Evolutionary conservation across 2,888 invertebrate genomes (phyloP).

Genomic region (Agonopterix arenella): DNA sequence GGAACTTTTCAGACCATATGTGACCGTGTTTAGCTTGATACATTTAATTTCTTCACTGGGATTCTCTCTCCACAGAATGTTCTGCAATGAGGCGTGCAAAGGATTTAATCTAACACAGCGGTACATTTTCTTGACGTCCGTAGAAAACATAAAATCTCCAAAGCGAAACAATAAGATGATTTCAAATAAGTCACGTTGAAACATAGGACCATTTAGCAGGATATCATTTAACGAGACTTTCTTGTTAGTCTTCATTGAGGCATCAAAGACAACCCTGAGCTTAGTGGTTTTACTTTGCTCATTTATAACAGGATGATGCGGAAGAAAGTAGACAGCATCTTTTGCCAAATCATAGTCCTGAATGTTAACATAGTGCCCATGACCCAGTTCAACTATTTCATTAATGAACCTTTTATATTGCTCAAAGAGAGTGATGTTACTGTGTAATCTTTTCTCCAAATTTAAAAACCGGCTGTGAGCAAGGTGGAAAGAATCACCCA

Average conservation of each 20-base stretch:
- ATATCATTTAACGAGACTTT: conserved; percentile 4
- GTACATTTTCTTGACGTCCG: conserved; percentile 19
- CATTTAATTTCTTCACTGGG: conserved; percentile 1
- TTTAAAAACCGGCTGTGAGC: conserved; percentile 8
- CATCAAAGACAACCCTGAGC: conserved; percentile 1
- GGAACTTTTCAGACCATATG: conserved; percentile 11
- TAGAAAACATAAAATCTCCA: conserved; percentile 12
- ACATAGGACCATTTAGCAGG: conserved; percentile 5
- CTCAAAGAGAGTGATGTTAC: not conserved
- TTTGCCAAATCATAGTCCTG: not conserved
- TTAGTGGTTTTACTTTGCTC: not conserved
- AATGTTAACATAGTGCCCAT: conserved; percentile 4
- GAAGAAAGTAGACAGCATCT: conserved; percentile 9
- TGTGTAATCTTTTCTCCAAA: conserved; percentile 9
- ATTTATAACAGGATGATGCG: conserved; percentile 2
- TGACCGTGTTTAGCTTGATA: not conserved
- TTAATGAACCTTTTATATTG: conserved; percentile 9
- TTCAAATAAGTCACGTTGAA: conserved; percentile 17
- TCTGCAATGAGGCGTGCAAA: conserved; percentile 2
- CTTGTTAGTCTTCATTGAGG: not conserved
- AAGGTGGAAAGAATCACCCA: conserved; percentile 9
- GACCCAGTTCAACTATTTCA: conserved; percentile 8
- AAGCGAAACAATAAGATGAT: conserved; percentile 18
- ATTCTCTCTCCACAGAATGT: conserved; percentile 12
- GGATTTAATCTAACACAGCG: conserved; percentile 3